Base-by-base conservation (phyloP, 2,888 invertebrate genomes). In the Tetragonisca angustula region DNA sequence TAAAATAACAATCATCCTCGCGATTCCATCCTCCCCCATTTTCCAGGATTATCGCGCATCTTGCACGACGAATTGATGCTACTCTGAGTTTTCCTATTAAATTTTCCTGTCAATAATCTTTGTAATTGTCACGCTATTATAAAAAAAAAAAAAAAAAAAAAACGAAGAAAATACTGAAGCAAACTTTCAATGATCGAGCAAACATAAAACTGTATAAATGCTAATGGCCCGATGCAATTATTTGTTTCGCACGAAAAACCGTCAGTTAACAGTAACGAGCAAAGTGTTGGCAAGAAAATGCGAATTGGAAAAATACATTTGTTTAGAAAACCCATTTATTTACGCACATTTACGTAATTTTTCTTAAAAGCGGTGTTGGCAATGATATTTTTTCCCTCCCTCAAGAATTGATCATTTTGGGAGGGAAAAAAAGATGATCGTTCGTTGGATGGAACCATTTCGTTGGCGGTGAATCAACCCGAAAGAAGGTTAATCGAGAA, bases 31-130 rank as follows among this genome's bases (percentile, higher is more conserved):
- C 9, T 43, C 9, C 43, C 43, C 43, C 67, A 21, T 9, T 71
- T 61, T 75, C 5, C 32, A 36, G 24, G 21, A 56, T 50, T 74
- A 74, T 80, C 64, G 73, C 67, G 65, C 59, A 76, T 86, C 61
- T 71, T 61, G 50, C 59, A 13, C 67, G 61, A 24, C 67, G 61
- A 74, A 61, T 76, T 36, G 27, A 3, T 59, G 32, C 74, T 67
- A 69, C 65, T 19, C 49, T 54, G 11, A 27, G 27, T 36, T 24
- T 54, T 50, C 68, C 27, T 67, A 27, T 59, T 32, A 59, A 78
- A 78, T 43, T 43, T 43, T 9, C 43, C 43, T 68, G 64, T 43
- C 64, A 15, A 21, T 54, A 54, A 72, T 82, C 32, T 61, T 59
- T 62, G 15, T 5, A 59, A 43, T 11, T 9, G 9, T 43, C 21